phyloP scores from a whole-genome alignment of 2,888 invertebrate genomes.

The Melanotus villosus region DNA sequence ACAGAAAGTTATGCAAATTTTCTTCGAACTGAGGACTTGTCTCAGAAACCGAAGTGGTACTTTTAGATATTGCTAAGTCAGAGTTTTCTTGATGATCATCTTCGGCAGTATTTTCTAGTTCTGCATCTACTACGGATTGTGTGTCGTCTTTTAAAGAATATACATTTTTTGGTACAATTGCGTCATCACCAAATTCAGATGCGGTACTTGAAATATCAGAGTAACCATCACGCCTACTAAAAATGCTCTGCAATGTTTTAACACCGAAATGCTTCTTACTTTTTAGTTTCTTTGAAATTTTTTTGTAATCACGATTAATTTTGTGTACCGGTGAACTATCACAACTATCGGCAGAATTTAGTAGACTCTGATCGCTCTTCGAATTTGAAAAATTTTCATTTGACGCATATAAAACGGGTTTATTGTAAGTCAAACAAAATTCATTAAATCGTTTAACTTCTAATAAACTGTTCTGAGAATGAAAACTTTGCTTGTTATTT shows the following conservation, averaged over 20 bases:
- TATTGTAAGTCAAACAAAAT: slow-evolving; percentile 53
- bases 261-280: slow-evolving; percentile 71
- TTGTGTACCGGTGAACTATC: slow-evolving; percentile 73
- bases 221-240: slow-evolving; percentile 66
- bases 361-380: slow-evolving; percentile 67
- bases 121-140: not conserved
- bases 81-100: not conserved
- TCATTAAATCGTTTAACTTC: slow-evolving; percentile 56
- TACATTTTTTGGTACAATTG: not conserved
- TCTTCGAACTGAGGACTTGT: slow-evolving; percentile 67
- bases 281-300: slow-evolving; percentile 69
- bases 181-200: slow-evolving; percentile 63
- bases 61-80: slow-evolving; percentile 9
- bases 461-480: slow-evolving; percentile 45
- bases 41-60: slow-evolving; percentile 51
- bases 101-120: not conserved
- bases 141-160: slow-evolving; percentile 1
- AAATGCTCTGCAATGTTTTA: slow-evolving; percentile 68
- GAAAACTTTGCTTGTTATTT: slow-evolving; percentile 28
- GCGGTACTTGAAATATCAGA: slow-evolving; percentile 68
- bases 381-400: slow-evolving; percentile 65
- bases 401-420: slow-evolving; percentile 57
- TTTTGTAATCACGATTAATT: slow-evolving; percentile 66
- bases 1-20: slow-evolving; percentile 66
- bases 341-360: slow-evolving; percentile 65